phyloP scores from a whole-genome alignment of 1,140 invertebrate genomes.

The Tyrophagus putrescentiae region DNA sequence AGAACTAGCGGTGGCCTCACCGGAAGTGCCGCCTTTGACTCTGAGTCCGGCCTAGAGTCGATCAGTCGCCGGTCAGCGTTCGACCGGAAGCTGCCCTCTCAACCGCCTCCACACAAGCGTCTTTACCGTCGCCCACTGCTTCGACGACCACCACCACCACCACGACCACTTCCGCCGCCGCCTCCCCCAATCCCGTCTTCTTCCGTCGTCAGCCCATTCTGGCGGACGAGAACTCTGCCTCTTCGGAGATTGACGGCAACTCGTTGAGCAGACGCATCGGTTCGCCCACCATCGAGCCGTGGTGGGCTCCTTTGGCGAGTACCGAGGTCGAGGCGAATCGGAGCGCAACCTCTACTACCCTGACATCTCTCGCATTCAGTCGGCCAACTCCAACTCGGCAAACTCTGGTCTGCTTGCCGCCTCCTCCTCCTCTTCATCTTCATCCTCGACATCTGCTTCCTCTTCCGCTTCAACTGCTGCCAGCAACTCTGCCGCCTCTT shows the following conservation, averaged over 20 bases:
- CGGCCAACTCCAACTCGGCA: neutral
- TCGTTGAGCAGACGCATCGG: too few species aligned
- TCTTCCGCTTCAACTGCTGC: constrained; percentile 16
- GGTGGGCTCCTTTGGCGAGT: constrained; percentile 12
- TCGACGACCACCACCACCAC: too few species aligned
- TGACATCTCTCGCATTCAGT: constrained; percentile 8
- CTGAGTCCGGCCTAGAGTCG: too few species aligned
- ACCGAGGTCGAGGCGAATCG: neutral
- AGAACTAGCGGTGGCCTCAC: too few species aligned
- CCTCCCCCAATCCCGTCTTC: neutral
- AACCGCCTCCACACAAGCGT: too few species aligned
- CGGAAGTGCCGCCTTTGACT: too few species aligned
- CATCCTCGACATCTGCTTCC: constrained; percentile 1
- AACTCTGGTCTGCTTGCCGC: neutral
- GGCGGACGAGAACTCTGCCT: neutral
- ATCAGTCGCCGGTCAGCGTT: too few species aligned
- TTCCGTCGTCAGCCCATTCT: neutral
- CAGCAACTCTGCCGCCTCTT: neutral
- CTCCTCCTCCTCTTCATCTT: constrained; percentile 1
- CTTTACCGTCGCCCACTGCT: too few species aligned
- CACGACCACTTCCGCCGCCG: too few species aligned
- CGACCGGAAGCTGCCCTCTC: neutral
- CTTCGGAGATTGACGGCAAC: neutral
- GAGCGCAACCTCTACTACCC: constrained; percentile 19
- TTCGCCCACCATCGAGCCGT: too few species aligned